Conservation (phyloP, 1,140 invertebrate genomes). For the Papilio dardanus region DNA sequence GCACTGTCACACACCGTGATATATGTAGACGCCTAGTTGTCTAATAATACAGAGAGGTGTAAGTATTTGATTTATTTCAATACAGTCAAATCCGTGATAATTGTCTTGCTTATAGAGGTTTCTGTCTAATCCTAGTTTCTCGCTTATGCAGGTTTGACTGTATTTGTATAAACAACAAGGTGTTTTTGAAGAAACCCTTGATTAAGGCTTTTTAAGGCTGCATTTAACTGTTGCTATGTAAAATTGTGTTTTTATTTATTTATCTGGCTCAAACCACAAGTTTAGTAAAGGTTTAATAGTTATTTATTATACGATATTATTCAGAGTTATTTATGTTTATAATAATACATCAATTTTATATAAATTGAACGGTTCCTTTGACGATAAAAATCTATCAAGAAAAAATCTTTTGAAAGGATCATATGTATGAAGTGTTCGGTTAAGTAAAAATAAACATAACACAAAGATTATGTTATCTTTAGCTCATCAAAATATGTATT, state of each 20-base stretch:
- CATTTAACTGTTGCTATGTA: too few relatives aligned
- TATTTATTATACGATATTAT: too few relatives aligned
- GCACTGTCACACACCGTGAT: not conserved
- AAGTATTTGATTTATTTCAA: not conserved
- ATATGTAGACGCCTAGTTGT: not conserved
- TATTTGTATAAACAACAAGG: too few relatives aligned
- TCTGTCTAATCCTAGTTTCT: too few relatives aligned
- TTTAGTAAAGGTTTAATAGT: too few relatives aligned
- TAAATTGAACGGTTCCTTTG: not conserved
- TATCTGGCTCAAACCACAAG: too few relatives aligned
- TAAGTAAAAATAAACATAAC: not conserved
- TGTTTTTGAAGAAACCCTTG: too few relatives aligned
- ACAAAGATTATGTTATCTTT: not conserved
- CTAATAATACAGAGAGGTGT: not conserved
- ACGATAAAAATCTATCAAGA: not conserved
- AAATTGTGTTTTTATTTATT: too few relatives aligned
- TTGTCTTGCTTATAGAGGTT: too few relatives aligned
- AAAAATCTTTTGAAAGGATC: not conserved
- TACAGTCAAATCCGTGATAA: too few relatives aligned
- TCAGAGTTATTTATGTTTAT: not conserved
- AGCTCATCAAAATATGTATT: not conserved
- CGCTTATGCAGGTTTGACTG: too few relatives aligned
- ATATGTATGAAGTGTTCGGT: not conserved
- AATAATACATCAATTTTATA: not conserved
- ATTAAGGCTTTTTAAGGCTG: too few relatives aligned